A percentile compares a stretch with the other conserved stretches of the same genome.
phyloP scores from a whole-genome alignment of 2,113 vertebrate genomes.

The Himantopus leucocephalus region DNA sequence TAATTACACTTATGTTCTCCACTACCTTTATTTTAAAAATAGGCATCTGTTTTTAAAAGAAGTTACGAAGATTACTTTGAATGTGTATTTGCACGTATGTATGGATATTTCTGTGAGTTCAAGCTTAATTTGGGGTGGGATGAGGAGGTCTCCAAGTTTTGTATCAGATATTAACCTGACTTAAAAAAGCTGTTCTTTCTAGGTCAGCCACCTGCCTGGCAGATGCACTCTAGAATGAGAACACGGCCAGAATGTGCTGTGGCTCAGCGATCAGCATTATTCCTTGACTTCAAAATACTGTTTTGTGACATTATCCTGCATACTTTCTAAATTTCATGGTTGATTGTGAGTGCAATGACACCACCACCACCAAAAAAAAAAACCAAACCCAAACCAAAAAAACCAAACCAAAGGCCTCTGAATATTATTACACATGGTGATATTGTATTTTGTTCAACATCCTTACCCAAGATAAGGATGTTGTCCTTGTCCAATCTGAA shows the following conservation, averaged over 20 bases:
- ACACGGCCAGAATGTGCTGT: fast-evolving
- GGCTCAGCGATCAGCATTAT: neutral
- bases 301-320: neutral
- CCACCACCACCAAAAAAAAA: neutral
- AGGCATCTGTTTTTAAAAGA: neutral
- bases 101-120: neutral
- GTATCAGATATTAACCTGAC: neutral
- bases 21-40: neutral
- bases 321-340: neutral
- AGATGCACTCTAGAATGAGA: neutral
- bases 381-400: too few species aligned
- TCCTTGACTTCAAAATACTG: neutral
- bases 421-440: neutral
- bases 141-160: neutral
- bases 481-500: neutral
- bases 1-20: neutral
- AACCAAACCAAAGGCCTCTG: fast-evolving
- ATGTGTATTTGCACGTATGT: neutral
- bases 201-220: neutral
- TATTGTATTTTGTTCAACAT: neutral
- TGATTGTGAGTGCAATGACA: neutral
- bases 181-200: neutral
- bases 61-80: neutral
- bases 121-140: neutral
- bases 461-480: neutral